Percentiles rank a stretch among this genome's conserved stretches.
phyloP scores from a whole-genome alignment of 1,140 invertebrate species.

The Ditylenchus dipsaci region DNA sequence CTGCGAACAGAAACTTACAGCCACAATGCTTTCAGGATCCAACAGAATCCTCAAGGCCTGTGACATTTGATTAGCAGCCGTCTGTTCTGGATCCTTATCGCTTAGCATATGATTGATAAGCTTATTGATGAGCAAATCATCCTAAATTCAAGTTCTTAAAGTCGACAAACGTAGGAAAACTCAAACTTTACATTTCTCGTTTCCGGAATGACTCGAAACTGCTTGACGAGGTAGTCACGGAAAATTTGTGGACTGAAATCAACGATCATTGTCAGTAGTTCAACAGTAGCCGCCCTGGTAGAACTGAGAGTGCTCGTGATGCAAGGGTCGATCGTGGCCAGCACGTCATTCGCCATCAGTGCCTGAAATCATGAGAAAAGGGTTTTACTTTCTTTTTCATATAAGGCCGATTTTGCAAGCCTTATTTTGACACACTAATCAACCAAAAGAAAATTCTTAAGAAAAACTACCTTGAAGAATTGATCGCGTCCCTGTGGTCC shows the following conservation, averaged over 20 bases:
- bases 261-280: constrained; percentile 94
- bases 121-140: constrained; percentile 89
- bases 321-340: constrained; percentile 78
- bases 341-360: constrained; percentile 82
- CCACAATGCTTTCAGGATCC: constrained; percentile 96
- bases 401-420: too few relatives aligned
- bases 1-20: constrained; percentile 52
- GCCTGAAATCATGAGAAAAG: constrained; percentile 67
- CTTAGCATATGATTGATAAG: constrained; percentile 88
- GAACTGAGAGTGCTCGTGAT: constrained; percentile 71
- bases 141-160: constrained; percentile 61
- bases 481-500: constrained; percentile 84
- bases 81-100: constrained; percentile 74
- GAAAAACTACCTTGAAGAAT: constrained; percentile 73
- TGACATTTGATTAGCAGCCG: constrained; percentile 68
- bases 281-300: constrained; percentile 85
- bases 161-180: not conserved
- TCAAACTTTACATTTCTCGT: constrained; percentile 30
- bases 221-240: constrained; percentile 74
- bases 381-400: too few relatives aligned
- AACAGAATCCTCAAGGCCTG: constrained; percentile 80
- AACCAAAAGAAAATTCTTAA: too few relatives aligned
- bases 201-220: constrained; percentile 39
- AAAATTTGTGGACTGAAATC: constrained; percentile 96
- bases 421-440: too few relatives aligned